Evolutionary conservation across 1,140 invertebrate species (phyloP), one percentile per base, ranked within the genome.

Genomic region (Belonocnema kinseyi): DNA sequence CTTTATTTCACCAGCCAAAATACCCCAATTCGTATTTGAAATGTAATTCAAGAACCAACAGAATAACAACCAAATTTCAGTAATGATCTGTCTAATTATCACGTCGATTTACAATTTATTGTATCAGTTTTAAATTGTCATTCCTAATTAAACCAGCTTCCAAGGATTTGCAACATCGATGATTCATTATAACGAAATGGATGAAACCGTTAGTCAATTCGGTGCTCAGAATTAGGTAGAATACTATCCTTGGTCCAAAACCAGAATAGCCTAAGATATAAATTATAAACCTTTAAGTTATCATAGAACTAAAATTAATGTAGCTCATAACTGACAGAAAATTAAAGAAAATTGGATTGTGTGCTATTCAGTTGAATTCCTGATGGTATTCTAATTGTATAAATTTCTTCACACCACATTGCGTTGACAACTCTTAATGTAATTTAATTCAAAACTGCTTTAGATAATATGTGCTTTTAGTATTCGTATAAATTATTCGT

Each of bases 211-310:
- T 40, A 66, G 13, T 40, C n/a, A 40, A 40, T 66, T 66, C 10
- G 33, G 10, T 46, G 13, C 61, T 40, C 8, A 40, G 26, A 66
- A 13, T 66, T 19, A 17, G 7, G n/a, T 4, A 54, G 40, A 33
- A 61, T 46, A 46, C 10, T 46, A 66, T 66, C 61, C 61, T 66
- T 66, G 61, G 21, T 66, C 58, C 21, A 61, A 13, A 61, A 61
- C 14, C 61, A 46, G 16, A 66, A 66, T 66, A 66, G 61, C 21
- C 10, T 19, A 11, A 40, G 26, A 66, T 26, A 8, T 40, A 40
- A 66, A 16, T 14, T n/a, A 13, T n/a, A 40, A 66, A n/a, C 13
- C 21, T 33, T 61, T n/a, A 54, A 17, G 16, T 11, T 61, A 61
- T 26, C 21, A 66, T 33, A 40, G 12, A 66, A 66, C 8, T 66